Percentiles rank a stretch among this genome's conserved stretches.
These are phyloP conservation scores for Eumeta japonica DNA, from an alignment of 1,140 invertebrate species.

Conservation along the genomic window DNA sequence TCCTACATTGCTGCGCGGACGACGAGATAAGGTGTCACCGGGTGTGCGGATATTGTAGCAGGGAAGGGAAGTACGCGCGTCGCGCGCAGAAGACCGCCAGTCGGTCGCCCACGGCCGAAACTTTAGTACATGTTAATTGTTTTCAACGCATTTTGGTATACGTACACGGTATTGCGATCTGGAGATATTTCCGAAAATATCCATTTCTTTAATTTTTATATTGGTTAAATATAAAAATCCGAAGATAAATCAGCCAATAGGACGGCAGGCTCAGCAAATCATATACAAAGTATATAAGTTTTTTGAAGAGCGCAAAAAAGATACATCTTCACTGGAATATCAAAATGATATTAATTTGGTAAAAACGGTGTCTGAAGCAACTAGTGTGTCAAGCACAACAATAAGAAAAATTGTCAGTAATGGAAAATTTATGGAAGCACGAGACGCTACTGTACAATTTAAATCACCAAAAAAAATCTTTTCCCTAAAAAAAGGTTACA, in stretches of 20 bases:
- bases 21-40: slow-evolving; percentile 12
- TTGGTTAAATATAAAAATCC: too few relatives aligned
- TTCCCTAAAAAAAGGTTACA: slow-evolving; percentile 4
- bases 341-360: slow-evolving; percentile 4
- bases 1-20: slow-evolving; percentile 13
- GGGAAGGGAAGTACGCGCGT: too few relatives aligned
- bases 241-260: neutral
- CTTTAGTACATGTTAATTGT: too few relatives aligned
- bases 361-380: slow-evolving; percentile 2
- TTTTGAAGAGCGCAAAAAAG: slow-evolving; percentile 3
- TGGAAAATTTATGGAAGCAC: slow-evolving; percentile 1
- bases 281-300: neutral
- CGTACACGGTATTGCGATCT: too few relatives aligned
- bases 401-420: neutral
- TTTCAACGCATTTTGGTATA: too few relatives aligned
- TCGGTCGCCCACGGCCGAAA: too few relatives aligned
- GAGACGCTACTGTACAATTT: slow-evolving; percentile 1
- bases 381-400: neutral
- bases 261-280: neutral
- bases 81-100: too few relatives aligned
- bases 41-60: too few relatives aligned
- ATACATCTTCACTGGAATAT: neutral
- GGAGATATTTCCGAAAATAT: slow-evolving; percentile 22
- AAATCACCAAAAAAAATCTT: slow-evolving; percentile 5
- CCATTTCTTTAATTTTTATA: too few relatives aligned